phyloP scores from a whole-genome alignment of 2,113 vertebrate species.

The Hippocampus comes region DNA sequence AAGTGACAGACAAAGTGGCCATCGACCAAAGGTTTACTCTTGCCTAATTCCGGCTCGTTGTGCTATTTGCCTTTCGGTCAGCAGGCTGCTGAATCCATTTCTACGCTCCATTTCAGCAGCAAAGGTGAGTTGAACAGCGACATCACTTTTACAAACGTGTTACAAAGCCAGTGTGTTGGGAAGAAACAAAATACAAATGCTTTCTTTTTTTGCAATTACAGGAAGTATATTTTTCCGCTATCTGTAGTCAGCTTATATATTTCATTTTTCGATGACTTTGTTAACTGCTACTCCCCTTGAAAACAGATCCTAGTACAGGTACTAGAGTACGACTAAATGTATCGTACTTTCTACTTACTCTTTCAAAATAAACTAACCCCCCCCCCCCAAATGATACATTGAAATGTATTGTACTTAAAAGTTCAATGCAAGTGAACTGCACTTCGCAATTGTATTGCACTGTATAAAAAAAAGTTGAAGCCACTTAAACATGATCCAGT shows the following conservation, averaged over 20 bases:
- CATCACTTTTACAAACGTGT: not conserved
- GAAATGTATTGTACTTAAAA: too few relatives aligned
- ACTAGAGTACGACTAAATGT: not conserved
- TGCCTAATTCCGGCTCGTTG: constrained; percentile 47
- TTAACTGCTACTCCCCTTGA: too few relatives aligned
- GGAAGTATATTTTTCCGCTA: not conserved
- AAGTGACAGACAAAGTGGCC: not conserved
- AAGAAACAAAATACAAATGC: not conserved
- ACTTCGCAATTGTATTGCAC: not conserved
- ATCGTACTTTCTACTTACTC: not conserved
- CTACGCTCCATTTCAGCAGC: constrained; percentile 10
- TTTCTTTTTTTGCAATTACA: not conserved
- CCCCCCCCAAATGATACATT: too few relatives aligned
- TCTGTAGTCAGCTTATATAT: not conserved
- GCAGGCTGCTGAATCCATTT: constrained; percentile 13
- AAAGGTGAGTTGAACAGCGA: constrained; percentile 37
- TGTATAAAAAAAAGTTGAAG: too few relatives aligned
- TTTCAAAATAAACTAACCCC: not conserved
- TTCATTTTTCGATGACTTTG: too few relatives aligned
- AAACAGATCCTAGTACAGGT: too few relatives aligned
- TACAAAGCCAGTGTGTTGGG: not conserved
- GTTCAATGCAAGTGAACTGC: not conserved
- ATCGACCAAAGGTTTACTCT: constrained; percentile 61
- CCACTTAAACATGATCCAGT: too few relatives aligned
- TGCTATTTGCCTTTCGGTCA: constrained; percentile 46